Evolutionary conservation across 2,113 vertebrate genomes (phyloP).

Genomic region (Quiscalus mexicanus): DNA sequence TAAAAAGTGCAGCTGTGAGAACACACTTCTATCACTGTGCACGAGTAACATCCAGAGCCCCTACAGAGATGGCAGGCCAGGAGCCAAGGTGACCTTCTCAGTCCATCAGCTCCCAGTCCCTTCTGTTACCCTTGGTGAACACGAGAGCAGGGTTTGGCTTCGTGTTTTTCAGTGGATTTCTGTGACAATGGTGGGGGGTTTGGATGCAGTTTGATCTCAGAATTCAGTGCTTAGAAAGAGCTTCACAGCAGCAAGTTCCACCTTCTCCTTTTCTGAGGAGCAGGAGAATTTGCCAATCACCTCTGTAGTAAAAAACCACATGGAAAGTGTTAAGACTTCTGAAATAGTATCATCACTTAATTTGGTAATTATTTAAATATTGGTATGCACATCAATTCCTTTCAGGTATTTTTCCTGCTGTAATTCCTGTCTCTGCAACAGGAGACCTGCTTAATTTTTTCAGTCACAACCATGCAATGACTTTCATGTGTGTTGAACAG

Average conservation of each 20-base stretch:
- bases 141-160: not conserved
- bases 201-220: not conserved
- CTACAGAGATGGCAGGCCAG: not conserved
- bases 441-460: not conserved
- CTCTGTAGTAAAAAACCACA: not conserved
- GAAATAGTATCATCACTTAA: not conserved
- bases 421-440: not conserved
- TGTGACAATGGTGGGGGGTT: not conserved
- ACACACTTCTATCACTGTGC: not conserved
- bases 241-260: not conserved
- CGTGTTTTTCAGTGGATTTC: not conserved
- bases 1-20: constrained; percentile 25
- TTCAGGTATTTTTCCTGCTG: not conserved
- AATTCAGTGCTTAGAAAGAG: not conserved
- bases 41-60: not conserved
- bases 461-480: not conserved
- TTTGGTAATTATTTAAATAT: not conserved
- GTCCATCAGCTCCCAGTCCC: not conserved
- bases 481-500: not conserved
- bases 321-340: not conserved
- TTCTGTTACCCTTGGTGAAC: not conserved
- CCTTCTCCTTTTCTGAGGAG: not conserved
- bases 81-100: not conserved
- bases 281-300: not conserved
- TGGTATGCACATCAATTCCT: not conserved